A percentile compares a stretch with the other conserved stretches of the same genome.
Conservation (phyloP, 2,888 invertebrate genomes). For the Agrochola lychnidis region DNA sequence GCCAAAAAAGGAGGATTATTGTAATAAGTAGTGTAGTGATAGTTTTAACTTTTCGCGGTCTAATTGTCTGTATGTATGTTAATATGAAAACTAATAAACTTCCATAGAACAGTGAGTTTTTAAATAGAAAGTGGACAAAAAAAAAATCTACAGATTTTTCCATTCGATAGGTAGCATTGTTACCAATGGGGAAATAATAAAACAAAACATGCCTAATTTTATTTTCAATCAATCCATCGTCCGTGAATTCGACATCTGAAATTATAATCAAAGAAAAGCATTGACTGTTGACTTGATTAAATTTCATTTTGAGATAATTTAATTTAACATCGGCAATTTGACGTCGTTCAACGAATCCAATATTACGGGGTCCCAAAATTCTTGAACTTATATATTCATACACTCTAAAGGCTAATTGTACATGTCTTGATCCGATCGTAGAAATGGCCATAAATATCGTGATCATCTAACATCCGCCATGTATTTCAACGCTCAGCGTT, state of each 20-base stretch:
- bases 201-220: background rate
- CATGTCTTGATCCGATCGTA: too few relatives aligned
- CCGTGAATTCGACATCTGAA: background rate
- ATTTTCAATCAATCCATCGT: constrained; percentile 14
- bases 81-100: background rate
- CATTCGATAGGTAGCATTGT: too few relatives aligned
- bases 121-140: background rate
- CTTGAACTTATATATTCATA: too few relatives aligned
- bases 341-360: background rate
- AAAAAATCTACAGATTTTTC: background rate
- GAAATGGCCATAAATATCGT: too few relatives aligned
- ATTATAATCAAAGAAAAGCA: constrained; percentile 19
- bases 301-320: constrained; percentile 14
- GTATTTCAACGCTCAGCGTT: too few relatives aligned
- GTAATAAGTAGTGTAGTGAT: background rate
- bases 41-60: background rate
- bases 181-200: background rate
- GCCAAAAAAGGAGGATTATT: too few relatives aligned
- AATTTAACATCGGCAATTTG: background rate
- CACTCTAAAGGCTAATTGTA: too few relatives aligned
- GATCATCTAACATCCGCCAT: too few relatives aligned
- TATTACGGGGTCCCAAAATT: too few relatives aligned
- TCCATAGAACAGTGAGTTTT: background rate
- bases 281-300: constrained; percentile 2
- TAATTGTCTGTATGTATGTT: background rate